phyloP scores from a whole-genome alignment of 2,797 vertebrate genomes.

The Centroberyx gerrardi region DNA sequence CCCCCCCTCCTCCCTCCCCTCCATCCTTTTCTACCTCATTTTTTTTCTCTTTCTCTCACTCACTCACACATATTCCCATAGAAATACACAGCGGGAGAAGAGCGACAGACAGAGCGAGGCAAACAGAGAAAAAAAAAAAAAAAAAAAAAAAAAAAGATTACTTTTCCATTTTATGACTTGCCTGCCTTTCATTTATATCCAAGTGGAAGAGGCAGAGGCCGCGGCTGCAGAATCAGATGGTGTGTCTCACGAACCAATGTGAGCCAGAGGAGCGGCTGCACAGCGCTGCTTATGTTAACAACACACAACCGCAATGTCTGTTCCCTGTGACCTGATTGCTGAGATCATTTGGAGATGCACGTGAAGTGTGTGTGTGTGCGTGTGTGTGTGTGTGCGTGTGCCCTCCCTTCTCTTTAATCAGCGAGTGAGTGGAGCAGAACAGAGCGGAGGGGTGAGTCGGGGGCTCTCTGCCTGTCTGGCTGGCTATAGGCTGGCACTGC shows the following conservation, averaged over 20 bases:
- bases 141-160: constrained; percentile 13
- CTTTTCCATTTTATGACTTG: constrained; percentile 53
- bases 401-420: constrained; percentile 77
- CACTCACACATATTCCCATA: constrained; percentile 19
- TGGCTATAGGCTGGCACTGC: constrained; percentile 64
- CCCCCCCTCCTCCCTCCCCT: neutral
- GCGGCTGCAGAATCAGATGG: constrained; percentile 32
- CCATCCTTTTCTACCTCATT: constrained; percentile 12
- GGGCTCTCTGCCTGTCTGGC: constrained; percentile 53
- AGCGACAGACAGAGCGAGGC: constrained; percentile 9
- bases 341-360: constrained; percentile 42
- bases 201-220: constrained; percentile 16
- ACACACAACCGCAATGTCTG: constrained; percentile 44
- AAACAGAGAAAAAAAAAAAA: constrained; percentile 6
- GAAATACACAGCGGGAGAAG: constrained; percentile 12
- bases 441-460: constrained; percentile 60
- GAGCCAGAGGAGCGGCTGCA: constrained; percentile 39
- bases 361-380: constrained; percentile 19
- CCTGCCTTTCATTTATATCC: constrained; percentile 58
- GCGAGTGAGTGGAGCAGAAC: constrained; percentile 72
- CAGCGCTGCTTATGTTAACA: constrained; percentile 47
- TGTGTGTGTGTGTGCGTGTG: constrained; percentile 31
- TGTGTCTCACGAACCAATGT: constrained; percentile 60
- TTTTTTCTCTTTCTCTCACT: constrained; percentile 11
- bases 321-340: constrained; percentile 41